Conservation (phyloP, 2,113 vertebrate genomes). For the Bucco capensis region DNA sequence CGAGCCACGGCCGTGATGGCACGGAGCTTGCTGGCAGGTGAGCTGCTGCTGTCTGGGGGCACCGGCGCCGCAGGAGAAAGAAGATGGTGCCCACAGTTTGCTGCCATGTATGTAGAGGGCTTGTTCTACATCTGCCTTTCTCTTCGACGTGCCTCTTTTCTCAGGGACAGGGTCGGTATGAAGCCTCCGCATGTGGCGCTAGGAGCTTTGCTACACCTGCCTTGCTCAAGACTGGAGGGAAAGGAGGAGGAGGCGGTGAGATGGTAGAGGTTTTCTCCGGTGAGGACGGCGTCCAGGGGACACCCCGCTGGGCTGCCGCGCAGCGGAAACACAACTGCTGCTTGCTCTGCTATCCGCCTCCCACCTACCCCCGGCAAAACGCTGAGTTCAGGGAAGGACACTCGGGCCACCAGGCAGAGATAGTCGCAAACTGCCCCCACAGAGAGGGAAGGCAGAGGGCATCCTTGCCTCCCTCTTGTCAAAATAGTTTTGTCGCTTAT, state of each 20-base stretch:
- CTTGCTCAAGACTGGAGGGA: background rate
- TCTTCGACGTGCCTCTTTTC: no score
- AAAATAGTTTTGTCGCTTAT: background rate
- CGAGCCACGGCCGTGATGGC: background rate
- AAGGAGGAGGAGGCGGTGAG: background rate
- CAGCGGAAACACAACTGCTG: fast-evolving
- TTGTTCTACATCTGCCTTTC: background rate
- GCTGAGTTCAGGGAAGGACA: no score
- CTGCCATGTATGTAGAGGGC: background rate
- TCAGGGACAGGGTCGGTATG: background rate
- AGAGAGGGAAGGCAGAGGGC: background rate
- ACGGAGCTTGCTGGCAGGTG: background rate
- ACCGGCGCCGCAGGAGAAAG: background rate
- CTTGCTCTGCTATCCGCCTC: background rate
- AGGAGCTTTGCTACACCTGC: background rate
- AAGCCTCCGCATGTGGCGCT: background rate
- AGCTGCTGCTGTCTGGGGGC: background rate
- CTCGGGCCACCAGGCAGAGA: background rate
- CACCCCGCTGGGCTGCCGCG: fast-evolving
- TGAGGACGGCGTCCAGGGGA: background rate
- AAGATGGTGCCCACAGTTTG: fast-evolving
- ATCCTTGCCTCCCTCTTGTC: background rate
- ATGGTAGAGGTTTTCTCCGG: background rate
- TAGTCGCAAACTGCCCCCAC: background rate
- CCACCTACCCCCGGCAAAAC: background rate